Conservation (phyloP, 2,888 invertebrate species). For the Cryptocephalus primarius region DNA sequence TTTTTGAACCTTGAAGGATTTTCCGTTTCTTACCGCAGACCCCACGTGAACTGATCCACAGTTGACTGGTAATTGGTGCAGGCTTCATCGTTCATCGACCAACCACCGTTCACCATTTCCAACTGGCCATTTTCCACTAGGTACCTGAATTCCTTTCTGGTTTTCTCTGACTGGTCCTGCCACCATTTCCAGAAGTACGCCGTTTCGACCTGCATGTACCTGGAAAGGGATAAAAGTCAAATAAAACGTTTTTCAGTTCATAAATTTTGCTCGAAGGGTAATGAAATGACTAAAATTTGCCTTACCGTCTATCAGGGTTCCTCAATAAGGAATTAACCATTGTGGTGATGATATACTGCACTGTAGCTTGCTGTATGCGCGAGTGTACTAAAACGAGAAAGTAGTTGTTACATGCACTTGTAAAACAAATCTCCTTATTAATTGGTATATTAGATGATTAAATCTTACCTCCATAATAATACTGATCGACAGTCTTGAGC, state of each 20-base stretch:
- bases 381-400: constrained; percentile 38
- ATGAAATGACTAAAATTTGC: not conserved
- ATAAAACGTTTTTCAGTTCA: not conserved
- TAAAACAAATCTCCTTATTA: no score
- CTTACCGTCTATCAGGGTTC: constrained; percentile 53
- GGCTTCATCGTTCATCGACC: constrained; percentile 55
- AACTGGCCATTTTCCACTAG: constrained; percentile 49
- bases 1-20: no score
- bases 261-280: no score
- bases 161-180: constrained; percentile 49
- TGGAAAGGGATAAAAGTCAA: constrained; percentile 20
- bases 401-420: no score
- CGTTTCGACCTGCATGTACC: constrained; percentile 73
- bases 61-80: constrained; percentile 56
- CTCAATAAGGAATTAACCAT: constrained; percentile 61
- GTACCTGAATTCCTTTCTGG: constrained; percentile 42
- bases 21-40: constrained; percentile 38
- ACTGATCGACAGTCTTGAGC: constrained; percentile 77
- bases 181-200: constrained; percentile 77
- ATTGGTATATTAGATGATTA: not conserved
- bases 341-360: constrained; percentile 81
- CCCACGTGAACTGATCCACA: constrained; percentile 62
- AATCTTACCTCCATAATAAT: constrained; percentile 55
- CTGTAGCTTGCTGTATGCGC: constrained; percentile 64
- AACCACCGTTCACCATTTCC: constrained; percentile 51